phyloP scores from a whole-genome alignment of 2,888 invertebrate species.

The Opisthograptis luteolata region DNA sequence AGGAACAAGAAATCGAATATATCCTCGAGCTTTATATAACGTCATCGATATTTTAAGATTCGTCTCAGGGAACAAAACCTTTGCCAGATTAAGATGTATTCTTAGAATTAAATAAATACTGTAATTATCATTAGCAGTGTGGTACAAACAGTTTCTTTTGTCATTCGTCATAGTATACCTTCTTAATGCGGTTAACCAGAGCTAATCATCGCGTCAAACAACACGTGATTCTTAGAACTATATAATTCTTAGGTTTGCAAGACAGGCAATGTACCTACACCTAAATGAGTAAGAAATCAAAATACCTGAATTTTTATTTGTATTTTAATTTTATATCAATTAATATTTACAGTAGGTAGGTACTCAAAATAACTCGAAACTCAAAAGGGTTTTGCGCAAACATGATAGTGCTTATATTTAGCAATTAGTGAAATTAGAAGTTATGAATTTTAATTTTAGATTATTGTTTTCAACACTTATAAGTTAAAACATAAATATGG shows the following conservation, averaged over 20 bases:
- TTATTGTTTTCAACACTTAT: too few species aligned
- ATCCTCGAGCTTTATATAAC: background rate
- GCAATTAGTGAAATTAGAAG: too few species aligned
- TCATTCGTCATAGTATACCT: constrained; percentile 7
- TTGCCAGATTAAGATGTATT: constrained; percentile 14
- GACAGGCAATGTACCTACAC: background rate
- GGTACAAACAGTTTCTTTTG: constrained; percentile 21
- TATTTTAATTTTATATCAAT: too few species aligned
- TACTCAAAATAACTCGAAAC: too few species aligned
- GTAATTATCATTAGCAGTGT: constrained; percentile 34
- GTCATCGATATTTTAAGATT: constrained; percentile 14
- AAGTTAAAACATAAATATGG: too few species aligned
- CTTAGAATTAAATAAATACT: constrained; percentile 25
- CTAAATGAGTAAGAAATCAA: too few species aligned
- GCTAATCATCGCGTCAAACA: constrained; percentile 57
- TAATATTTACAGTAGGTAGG: too few species aligned
- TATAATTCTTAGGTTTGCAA: background rate
- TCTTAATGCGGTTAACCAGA: constrained; percentile 52
- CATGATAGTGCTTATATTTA: too few species aligned
- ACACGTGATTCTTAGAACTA: constrained; percentile 39
- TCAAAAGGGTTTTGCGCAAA: too few species aligned
- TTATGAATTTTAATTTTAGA: too few species aligned
- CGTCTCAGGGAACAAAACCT: constrained; percentile 10
- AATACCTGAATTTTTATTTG: too few species aligned
- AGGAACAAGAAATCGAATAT: too few species aligned